phyloP scores from a whole-genome alignment of 2,113 vertebrate species.

The Onychostoma macrolepis region DNA sequence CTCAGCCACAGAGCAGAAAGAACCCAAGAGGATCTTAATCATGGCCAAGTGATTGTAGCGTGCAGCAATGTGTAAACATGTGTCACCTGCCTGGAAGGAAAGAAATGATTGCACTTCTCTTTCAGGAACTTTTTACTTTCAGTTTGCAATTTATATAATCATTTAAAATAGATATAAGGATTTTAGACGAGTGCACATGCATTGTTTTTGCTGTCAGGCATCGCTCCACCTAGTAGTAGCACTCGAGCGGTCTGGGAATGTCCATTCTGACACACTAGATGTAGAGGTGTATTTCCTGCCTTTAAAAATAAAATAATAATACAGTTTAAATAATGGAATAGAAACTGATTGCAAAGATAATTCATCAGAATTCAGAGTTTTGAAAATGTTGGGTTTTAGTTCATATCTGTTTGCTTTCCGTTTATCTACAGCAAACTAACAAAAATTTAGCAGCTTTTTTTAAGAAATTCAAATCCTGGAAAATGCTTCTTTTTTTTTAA shows the following conservation, averaged over 20 bases:
- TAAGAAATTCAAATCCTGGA: not conserved
- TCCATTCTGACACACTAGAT: slow-evolving; percentile 91
- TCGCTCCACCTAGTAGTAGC: slow-evolving; percentile 85
- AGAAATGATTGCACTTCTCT: slow-evolving; percentile 54
- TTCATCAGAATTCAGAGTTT: not conserved
- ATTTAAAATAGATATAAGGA: not conserved
- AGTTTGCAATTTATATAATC: not conserved
- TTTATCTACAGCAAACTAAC: not conserved
- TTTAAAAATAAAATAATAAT: slow-evolving; percentile 63
- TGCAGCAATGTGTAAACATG: slow-evolving; percentile 88
- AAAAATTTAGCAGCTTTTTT: not conserved
- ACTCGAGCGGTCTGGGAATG: slow-evolving; percentile 83
- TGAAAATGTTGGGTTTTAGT: not conserved
- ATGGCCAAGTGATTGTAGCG: slow-evolving; percentile 89
- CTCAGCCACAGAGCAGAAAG: slow-evolving; percentile 85
- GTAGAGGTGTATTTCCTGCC: slow-evolving; percentile 90
- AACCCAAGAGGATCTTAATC: slow-evolving; percentile 85
- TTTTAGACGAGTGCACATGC: slow-evolving; percentile 71
- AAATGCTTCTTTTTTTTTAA: not conserved
- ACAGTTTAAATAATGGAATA: not conserved
- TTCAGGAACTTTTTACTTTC: not conserved
- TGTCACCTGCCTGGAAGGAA: slow-evolving; percentile 85
- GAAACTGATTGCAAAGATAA: not conserved
- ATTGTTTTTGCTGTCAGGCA: slow-evolving; percentile 86
- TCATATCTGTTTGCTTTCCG: not conserved